phyloP scores from a whole-genome alignment of 2,113 vertebrate genomes.

The Mixornis gularis region DNA sequence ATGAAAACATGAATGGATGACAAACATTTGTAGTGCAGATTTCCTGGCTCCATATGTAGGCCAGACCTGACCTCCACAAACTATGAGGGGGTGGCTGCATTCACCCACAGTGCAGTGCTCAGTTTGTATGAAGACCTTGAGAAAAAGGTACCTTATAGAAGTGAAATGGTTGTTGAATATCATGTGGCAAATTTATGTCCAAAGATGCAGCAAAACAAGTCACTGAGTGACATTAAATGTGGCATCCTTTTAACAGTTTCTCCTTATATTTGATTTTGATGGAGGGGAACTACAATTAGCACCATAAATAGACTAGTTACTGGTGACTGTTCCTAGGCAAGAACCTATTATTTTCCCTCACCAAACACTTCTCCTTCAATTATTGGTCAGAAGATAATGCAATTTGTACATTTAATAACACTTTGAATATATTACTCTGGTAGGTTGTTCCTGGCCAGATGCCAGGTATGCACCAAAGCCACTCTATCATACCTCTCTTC shows the following conservation, averaged over 20 bases:
- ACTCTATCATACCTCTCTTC: neutral
- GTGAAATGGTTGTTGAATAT: neutral
- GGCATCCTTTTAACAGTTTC: neutral
- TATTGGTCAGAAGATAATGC: constrained; percentile 4
- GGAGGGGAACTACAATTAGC: neutral
- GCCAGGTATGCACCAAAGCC: neutral
- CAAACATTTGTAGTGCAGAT: constrained; percentile 13
- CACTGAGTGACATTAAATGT: neutral
- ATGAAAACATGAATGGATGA: neutral
- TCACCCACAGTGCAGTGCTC: neutral
- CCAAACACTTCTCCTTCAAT: neutral
- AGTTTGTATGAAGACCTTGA: neutral
- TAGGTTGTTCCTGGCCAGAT: neutral
- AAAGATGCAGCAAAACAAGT: neutral
- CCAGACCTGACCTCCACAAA: neutral
- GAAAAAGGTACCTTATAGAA: neutral
- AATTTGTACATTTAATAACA: constrained; percentile 45
- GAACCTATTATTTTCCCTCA: neutral
- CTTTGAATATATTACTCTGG: constrained; percentile 20
- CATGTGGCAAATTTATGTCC: neutral
- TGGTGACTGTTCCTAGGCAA: neutral
- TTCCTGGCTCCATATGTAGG: neutral
- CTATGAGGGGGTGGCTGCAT: neutral
- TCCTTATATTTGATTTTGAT: neutral
- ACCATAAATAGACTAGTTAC: neutral